Conservation (phyloP, 1,140 invertebrate genomes). For the Tetraneura akinire region DNA sequence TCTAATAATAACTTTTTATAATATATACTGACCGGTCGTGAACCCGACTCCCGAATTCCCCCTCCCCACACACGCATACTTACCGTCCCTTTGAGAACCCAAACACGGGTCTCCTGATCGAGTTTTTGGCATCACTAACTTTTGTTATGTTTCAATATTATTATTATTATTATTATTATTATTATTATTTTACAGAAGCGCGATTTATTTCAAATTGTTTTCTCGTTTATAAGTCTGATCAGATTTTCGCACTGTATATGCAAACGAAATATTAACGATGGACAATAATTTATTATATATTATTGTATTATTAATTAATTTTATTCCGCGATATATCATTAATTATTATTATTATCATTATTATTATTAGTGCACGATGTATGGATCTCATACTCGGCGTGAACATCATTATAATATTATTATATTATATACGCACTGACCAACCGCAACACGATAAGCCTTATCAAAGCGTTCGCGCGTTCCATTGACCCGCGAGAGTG, state of each 20-base stretch:
- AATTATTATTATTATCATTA: not conserved
- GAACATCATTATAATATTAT: too few relatives aligned
- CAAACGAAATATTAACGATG: too few relatives aligned
- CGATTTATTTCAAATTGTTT: too few relatives aligned
- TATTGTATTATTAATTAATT: too few relatives aligned
- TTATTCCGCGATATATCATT: not conserved
- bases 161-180: too few relatives aligned
- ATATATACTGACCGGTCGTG: not conserved
- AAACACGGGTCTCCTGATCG: not conserved
- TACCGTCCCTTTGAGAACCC: not conserved
- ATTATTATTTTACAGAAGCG: too few relatives aligned
- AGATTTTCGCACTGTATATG: too few relatives aligned
- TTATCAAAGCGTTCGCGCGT: not conserved
- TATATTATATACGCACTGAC: conserved; percentile 17
- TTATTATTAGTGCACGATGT: too few relatives aligned
- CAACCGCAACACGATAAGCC: conserved; percentile 33
- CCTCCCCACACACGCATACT: too few relatives aligned
- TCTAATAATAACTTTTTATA: conserved; percentile 32
- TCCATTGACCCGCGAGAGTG: conserved; percentile 8
- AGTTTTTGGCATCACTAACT: not conserved
- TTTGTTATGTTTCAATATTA: too few relatives aligned
- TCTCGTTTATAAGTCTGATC: too few relatives aligned
- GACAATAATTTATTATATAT: not conserved
- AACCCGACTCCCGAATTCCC: not conserved
- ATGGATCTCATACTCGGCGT: not conserved